Conservation (phyloP, 92 coral and sea anemone genomes). For the Zoanthus sansibaricus region DNA sequence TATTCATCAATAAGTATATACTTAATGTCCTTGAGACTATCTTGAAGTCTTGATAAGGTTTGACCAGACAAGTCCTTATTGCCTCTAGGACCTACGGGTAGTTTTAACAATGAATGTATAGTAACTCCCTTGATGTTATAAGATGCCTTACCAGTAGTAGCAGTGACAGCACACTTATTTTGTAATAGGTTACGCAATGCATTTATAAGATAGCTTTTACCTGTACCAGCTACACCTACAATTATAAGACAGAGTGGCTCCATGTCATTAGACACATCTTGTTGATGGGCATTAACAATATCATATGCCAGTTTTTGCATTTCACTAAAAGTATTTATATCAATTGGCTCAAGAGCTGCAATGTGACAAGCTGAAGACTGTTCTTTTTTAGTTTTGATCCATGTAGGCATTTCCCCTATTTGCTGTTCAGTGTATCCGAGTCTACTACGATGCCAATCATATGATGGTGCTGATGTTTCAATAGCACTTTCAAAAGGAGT, state of each 20-base stretch:
- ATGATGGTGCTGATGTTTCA: conserved; percentile 7
- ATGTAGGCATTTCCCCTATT: conserved; percentile 57
- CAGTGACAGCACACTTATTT: conserved; percentile 59
- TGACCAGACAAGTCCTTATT: background rate
- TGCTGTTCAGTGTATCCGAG: conserved; percentile 50
- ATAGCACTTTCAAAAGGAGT: conserved; percentile 58
- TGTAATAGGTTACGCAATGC: conserved; percentile 50
- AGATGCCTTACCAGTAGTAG: conserved; percentile 19
- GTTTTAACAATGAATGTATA: background rate
- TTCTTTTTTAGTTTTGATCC: conserved; percentile 47
- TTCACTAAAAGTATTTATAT: conserved; percentile 61
- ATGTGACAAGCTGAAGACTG: background rate
- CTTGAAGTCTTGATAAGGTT: background rate
- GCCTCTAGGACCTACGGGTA: background rate
- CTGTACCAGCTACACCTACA: conserved; percentile 55
- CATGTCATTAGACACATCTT: conserved; percentile 18
- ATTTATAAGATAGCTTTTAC: conserved; percentile 53
- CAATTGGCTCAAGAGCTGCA: conserved; percentile 1
- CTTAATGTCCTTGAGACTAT: conserved; percentile 26
- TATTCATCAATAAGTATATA: conserved; percentile 75
- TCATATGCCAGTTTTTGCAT: conserved; percentile 77
- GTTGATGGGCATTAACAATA: conserved; percentile 54
- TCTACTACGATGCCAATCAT: conserved; percentile 54
- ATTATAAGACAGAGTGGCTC: conserved; percentile 59
- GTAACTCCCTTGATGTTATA: conserved; percentile 17